Percentiles rank a stretch among this genome's conserved stretches.
Conservation (phyloP, 2,888 invertebrate species). For the Timandra comae region DNA sequence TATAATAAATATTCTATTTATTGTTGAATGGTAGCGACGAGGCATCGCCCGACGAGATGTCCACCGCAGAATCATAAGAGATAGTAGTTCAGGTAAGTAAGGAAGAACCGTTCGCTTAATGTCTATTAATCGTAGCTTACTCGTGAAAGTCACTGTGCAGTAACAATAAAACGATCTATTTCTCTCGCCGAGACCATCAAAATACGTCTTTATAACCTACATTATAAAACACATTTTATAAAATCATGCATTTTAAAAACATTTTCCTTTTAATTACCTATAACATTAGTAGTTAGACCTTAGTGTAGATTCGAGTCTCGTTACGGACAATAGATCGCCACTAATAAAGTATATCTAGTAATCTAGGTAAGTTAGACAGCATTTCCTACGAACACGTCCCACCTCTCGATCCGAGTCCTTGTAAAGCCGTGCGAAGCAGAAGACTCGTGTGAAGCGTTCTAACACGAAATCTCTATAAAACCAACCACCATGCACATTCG, state of each 20-base stretch:
- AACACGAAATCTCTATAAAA: conserved; percentile 29
- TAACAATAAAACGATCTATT: conserved; percentile 29
- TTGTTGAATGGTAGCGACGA: too few relatives aligned
- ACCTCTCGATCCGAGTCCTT: conserved; percentile 16
- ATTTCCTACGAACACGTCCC: conserved; percentile 16
- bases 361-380: conserved; percentile 2
- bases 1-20: neutral
- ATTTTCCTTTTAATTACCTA: too few relatives aligned
- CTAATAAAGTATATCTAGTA: too few relatives aligned
- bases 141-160: conserved; percentile 35
- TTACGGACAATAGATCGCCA: too few relatives aligned
- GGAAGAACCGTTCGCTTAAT: conserved; percentile 42
- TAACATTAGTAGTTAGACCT: too few relatives aligned
- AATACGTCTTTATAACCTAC: too few relatives aligned
- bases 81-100: conserved; percentile 10
- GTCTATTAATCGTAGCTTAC: conserved; percentile 57
- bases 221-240: too few relatives aligned
- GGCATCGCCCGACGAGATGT: too few relatives aligned
- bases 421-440: conserved; percentile 32
- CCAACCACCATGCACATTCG: conserved; percentile 22
- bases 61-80: too few relatives aligned
- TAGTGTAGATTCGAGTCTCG: too few relatives aligned
- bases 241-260: too few relatives aligned
- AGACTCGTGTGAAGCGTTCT: conserved; percentile 29
- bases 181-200: conserved; percentile 20